phyloP scores from a whole-genome alignment of 2,797 vertebrate genomes.

The Hylomyscus alleni region DNA sequence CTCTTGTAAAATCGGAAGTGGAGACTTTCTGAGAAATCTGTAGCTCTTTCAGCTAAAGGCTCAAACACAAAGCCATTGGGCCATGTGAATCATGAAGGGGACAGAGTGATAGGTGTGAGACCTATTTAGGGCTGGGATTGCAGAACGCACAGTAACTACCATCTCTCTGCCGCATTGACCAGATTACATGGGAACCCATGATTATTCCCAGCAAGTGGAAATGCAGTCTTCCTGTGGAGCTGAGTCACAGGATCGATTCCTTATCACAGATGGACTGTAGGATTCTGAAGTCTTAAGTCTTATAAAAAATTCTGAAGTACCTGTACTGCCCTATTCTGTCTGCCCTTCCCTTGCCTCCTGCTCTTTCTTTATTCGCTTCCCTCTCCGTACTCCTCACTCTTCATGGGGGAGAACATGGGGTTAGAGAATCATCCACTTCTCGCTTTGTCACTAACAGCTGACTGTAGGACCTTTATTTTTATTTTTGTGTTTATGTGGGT shows the following conservation, averaged over 20 bases:
- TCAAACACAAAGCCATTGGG: background rate
- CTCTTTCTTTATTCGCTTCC: too few relatives aligned
- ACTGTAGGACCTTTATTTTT: background rate
- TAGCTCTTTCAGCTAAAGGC: background rate
- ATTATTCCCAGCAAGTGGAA: background rate
- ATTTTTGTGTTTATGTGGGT: background rate
- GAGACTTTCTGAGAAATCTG: background rate
- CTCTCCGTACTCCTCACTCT: background rate
- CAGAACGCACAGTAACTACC: background rate
- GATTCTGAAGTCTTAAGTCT: background rate
- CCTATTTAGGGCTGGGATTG: background rate
- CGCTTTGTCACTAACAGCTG: background rate
- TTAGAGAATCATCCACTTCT: background rate
- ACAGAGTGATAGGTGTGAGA: background rate
- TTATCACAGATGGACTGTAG: background rate
- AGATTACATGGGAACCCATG: background rate
- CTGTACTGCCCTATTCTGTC: background rate
- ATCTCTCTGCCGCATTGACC: background rate
- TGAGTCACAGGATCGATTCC: background rate
- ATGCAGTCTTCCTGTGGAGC: background rate
- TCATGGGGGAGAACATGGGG: background rate
- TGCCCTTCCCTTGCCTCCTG: fast-evolving
- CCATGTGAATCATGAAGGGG: background rate
- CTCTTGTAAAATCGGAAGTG: background rate
- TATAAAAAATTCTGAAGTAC: background rate